phyloP scores from a whole-genome alignment of 2,888 invertebrate genomes.

The Melangyna quadrimaculata region DNA sequence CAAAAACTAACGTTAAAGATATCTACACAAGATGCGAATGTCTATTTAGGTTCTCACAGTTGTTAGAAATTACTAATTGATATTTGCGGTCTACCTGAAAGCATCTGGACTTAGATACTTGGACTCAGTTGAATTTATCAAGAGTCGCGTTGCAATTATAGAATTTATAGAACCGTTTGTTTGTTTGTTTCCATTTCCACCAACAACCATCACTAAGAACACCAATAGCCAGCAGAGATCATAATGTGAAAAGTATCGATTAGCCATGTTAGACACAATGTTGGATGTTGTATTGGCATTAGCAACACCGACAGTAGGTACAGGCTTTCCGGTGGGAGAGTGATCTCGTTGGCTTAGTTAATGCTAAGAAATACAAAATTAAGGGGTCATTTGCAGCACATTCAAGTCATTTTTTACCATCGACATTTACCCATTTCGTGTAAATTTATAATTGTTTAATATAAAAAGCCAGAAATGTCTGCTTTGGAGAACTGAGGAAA shows the following conservation, averaged over 20 bases:
- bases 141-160: slow-evolving; percentile 53
- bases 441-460: too few relatives aligned
- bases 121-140: slow-evolving; percentile 33
- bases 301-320: slow-evolving; percentile 51
- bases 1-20: slow-evolving; percentile 18
- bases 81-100: slow-evolving; percentile 71
- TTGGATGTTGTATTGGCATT: slow-evolving; percentile 58
- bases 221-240: slow-evolving; percentile 26
- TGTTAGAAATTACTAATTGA: slow-evolving; percentile 72
- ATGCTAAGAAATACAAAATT: not conserved
- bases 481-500: too few relatives aligned
- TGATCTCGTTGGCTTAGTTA: slow-evolving; percentile 6
- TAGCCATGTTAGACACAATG: slow-evolving; percentile 63
- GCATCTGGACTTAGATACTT: slow-evolving; percentile 48
- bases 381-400: slow-evolving; percentile 39
- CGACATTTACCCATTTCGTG: too few relatives aligned
- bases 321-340: slow-evolving; percentile 62
- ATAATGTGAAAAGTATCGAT: slow-evolving; percentile 59
- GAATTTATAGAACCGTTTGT: slow-evolving; percentile 66
- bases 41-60: slow-evolving; percentile 70
- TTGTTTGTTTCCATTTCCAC: slow-evolving; percentile 37
- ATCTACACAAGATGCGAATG: slow-evolving; percentile 47
- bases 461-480: too few relatives aligned
- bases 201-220: not conserved
- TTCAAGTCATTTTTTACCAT: not conserved